These are phyloP conservation scores for Cirrhinus mrigala DNA, from an alignment of 2,797 vertebrate species.

Conservation along the genomic window DNA sequence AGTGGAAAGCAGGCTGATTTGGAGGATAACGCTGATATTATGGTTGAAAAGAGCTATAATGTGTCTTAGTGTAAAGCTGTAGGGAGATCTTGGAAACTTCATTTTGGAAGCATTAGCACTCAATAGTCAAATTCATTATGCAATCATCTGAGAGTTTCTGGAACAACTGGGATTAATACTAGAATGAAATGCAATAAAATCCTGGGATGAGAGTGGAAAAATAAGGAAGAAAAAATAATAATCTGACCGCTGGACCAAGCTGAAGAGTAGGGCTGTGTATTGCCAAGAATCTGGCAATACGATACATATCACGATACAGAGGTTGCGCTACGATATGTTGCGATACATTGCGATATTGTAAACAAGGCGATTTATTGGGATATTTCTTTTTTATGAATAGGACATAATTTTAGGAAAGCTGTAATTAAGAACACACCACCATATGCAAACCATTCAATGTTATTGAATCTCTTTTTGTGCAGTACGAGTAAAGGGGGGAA, in stretches of 20 bases:
- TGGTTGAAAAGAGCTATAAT: not conserved
- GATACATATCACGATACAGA: too few species aligned
- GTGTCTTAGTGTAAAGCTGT: not conserved
- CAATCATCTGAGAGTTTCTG: slow-evolving; percentile 5
- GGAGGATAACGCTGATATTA: not conserved
- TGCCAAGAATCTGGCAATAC: too few species aligned
- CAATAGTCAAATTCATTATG: not conserved
- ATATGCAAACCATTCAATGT: too few species aligned
- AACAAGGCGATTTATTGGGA: too few species aligned
- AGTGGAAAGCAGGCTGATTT: slow-evolving; percentile 9
- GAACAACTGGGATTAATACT: not conserved
- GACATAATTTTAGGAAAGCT: too few species aligned
- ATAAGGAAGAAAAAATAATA: not conserved
- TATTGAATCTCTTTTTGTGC: too few species aligned
- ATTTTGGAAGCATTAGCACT: not conserved
- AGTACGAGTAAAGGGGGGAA: too few species aligned
- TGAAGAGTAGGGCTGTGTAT: too few species aligned
- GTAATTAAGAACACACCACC: too few species aligned
- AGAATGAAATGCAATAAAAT: slow-evolving; percentile 1
- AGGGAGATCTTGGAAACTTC: not conserved
- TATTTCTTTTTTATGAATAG: too few species aligned
- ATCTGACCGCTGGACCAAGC: not conserved
- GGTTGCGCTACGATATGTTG: too few species aligned
- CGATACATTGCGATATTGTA: too few species aligned
- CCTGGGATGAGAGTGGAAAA: not conserved